Conservation (phyloP, 2,888 invertebrate species). For the Augiades crinisus region DNA sequence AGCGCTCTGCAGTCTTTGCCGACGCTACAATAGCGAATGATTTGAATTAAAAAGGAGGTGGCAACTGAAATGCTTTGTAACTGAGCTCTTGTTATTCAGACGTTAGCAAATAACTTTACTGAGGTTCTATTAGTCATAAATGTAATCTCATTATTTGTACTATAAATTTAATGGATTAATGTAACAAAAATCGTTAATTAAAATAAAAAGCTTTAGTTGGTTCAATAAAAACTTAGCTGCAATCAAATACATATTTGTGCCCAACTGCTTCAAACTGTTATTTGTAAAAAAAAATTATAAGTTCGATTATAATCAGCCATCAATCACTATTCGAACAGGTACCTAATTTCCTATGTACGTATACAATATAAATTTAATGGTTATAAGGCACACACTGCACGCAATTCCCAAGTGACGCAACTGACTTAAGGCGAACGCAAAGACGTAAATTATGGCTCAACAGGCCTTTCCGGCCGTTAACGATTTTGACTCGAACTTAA, state of each 20-base stretch:
- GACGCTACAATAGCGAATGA: conserved; percentile 23
- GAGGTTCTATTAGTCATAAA: conserved; percentile 17
- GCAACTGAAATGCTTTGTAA: conserved; percentile 22
- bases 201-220: not conserved
- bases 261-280: conserved; percentile 28
- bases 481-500: conserved; percentile 68
- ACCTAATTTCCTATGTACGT: conserved; percentile 73
- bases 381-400: conserved; percentile 64
- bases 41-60: conserved; percentile 26
- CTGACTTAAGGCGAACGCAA: conserved; percentile 59
- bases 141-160: too few relatives aligned
- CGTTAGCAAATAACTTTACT: not conserved
- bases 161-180: too few relatives aligned
- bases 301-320: conserved; percentile 57
- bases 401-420: conserved; percentile 72
- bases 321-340: conserved; percentile 69
- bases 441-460: conserved; percentile 75
- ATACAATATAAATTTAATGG: conserved; percentile 71
- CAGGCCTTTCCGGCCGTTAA: conserved; percentile 75
- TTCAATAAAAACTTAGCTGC: too few relatives aligned
- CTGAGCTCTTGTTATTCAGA: conserved; percentile 14
- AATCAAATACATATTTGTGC: not conserved
- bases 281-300: conserved; percentile 53
- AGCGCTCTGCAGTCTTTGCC: conserved; percentile 27
- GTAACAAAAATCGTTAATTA: not conserved